These are phyloP conservation scores for Aleiodes testaceus DNA, from an alignment of 2,888 invertebrate species.

Conservation along the genomic window DNA sequence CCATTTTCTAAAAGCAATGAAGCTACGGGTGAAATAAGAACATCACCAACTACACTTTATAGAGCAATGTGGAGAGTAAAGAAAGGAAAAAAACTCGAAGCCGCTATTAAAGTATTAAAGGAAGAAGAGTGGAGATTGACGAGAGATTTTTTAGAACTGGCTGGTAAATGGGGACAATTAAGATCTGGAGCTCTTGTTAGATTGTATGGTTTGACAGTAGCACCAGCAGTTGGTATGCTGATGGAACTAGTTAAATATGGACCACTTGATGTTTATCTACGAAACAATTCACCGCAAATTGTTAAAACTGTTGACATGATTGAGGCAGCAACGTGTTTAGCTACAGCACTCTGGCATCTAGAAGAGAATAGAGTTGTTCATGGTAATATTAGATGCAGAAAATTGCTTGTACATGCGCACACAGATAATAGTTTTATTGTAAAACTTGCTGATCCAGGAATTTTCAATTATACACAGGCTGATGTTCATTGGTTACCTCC, in stretches of 20 bases:
- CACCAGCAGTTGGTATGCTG: constrained; percentile 86
- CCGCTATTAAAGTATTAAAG: constrained; percentile 86
- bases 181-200: constrained; percentile 84
- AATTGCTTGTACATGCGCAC: constrained; percentile 85
- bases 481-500: constrained; percentile 93
- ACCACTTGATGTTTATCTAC: constrained; percentile 83
- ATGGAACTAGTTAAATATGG: constrained; percentile 87
- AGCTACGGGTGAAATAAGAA: constrained; percentile 45
- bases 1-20: constrained; percentile 62
- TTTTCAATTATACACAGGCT: constrained; percentile 71
- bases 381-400: constrained; percentile 88
- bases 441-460: constrained; percentile 89
- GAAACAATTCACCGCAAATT: constrained; percentile 69
- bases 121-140: constrained; percentile 75
- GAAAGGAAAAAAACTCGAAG: constrained; percentile 84
- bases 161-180: constrained; percentile 86
- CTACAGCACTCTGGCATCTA: constrained; percentile 90
- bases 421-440: constrained; percentile 82
- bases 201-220: constrained; percentile 84
- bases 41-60: constrained; percentile 70
- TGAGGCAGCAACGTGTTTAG: constrained; percentile 86
- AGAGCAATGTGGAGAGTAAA: constrained; percentile 86
- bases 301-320: constrained; percentile 83
- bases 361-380: constrained; percentile 88
- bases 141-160: constrained; percentile 85